phyloP scores from a whole-genome alignment of 2,113 vertebrate genomes.

The Fukomys damarensis region DNA sequence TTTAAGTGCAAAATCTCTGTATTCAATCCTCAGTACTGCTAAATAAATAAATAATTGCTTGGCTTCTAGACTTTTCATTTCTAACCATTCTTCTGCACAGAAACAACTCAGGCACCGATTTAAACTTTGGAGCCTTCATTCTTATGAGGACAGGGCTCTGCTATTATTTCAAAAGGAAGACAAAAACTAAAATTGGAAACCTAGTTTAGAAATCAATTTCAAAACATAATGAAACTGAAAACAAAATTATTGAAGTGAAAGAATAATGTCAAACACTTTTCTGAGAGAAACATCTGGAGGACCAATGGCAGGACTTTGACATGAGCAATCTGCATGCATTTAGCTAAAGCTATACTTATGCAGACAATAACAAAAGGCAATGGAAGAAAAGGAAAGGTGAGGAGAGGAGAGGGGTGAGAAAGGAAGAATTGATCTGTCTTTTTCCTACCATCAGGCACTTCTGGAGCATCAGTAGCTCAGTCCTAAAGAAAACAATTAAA shows the following conservation, averaged over 20 bases:
- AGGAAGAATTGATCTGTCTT: background rate
- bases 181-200: background rate
- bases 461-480: background rate
- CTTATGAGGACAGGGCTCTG: background rate
- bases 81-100: background rate
- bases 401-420: background rate
- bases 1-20: background rate
- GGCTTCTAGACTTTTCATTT: background rate
- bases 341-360: background rate
- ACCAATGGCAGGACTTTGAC: background rate
- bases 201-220: background rate
- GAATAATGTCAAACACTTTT: conserved; percentile 9
- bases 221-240: background rate
- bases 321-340: background rate
- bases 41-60: background rate
- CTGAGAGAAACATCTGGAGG: background rate
- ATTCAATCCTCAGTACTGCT: background rate
- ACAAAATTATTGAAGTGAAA: background rate
- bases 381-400: background rate
- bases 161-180: background rate
- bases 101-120: background rate
- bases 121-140: background rate
- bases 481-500: background rate
- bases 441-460: background rate
- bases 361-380: background rate